A percentile compares a stretch with the other conserved stretches of the same genome.
These are phyloP conservation scores for Bagarius yarrelli DNA, from an alignment of 2,113 vertebrate genomes.

Conservation along the genomic window DNA sequence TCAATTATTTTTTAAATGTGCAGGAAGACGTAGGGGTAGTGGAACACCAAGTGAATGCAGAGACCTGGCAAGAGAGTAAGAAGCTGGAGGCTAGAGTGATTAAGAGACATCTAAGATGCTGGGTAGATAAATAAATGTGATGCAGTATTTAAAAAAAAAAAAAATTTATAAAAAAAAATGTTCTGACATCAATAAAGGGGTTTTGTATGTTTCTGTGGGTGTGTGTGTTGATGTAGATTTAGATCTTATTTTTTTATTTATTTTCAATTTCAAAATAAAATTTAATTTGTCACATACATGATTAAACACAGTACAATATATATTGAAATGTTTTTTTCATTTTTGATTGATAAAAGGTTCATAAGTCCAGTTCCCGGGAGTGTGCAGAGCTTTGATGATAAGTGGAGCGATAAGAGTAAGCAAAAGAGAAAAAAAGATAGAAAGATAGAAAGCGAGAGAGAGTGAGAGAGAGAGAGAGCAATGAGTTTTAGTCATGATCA, in stretches of 20 bases:
- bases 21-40: slow-evolving; percentile 53
- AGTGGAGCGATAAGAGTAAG: slow-evolving; percentile 41
- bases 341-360: slow-evolving; percentile 42
- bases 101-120: slow-evolving; percentile 31
- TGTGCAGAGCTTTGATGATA: slow-evolving; percentile 58
- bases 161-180: not conserved
- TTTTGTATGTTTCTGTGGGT: not conserved
- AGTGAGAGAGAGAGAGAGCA: slow-evolving; percentile 24
- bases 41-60: slow-evolving; percentile 54
- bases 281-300: no score
- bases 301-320: no score
- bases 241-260: not conserved
- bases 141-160: slow-evolving; percentile 16
- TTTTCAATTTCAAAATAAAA: no score
- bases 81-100: slow-evolving; percentile 31
- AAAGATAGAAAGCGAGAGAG: no score
- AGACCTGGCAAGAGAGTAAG: slow-evolving; percentile 41
- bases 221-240: not conserved
- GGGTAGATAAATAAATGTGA: slow-evolving; percentile 18
- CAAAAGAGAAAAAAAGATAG: slow-evolving; percentile 12
- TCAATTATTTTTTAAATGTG: slow-evolving; percentile 48
- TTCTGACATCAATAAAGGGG: not conserved
- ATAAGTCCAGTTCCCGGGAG: slow-evolving; percentile 53
- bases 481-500: slow-evolving; percentile 54
- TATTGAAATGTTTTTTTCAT: slow-evolving; percentile 10